phyloP scores from a whole-genome alignment of 2,888 invertebrate genomes.

The Neria commutata region DNA sequence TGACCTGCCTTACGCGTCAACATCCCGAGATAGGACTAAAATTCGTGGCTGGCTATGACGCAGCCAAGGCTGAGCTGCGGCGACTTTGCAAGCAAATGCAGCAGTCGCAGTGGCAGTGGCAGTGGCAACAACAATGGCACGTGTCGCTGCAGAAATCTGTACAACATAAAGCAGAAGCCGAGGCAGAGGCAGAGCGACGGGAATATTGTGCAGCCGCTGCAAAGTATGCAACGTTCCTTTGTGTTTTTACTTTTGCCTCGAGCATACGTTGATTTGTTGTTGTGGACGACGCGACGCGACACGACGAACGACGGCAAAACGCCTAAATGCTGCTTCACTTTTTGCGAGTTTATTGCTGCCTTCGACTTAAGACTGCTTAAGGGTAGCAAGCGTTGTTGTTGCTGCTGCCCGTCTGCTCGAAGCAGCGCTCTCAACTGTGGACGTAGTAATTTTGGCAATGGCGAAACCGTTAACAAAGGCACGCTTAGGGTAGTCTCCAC shows the following conservation, averaged over 20 bases:
- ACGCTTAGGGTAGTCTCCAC: not conserved
- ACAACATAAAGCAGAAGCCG: constrained; percentile 14
- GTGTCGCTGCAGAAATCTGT: constrained; percentile 9
- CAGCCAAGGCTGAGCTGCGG: constrained; percentile 32
- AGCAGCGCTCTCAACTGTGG: not conserved
- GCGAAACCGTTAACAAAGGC: constrained; percentile 7
- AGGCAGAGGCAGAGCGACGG: constrained; percentile 10
- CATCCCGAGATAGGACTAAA: constrained; percentile 63
- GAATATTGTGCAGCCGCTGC: not conserved
- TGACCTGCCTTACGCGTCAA: constrained; percentile 63
- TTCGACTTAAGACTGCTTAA: not conserved
- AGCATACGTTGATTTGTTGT: not conserved
- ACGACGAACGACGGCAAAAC: not conserved
- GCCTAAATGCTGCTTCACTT: constrained; percentile 1
- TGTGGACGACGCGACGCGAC: not conserved
- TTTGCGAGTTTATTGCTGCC: not conserved
- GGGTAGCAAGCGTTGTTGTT: not conserved
- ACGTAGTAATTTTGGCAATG: constrained; percentile 31
- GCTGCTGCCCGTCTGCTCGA: not conserved
- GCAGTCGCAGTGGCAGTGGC: constrained; percentile 23
- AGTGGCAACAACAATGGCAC: constrained; percentile 3
- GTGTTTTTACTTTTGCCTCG: not conserved
- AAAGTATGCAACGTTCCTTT: constrained; percentile 8
- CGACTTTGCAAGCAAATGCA: constrained; percentile 13
- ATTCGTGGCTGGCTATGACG: constrained; percentile 19